phyloP scores from a whole-genome alignment of 2,888 invertebrate genomes.

The Ophion ventricosus region DNA sequence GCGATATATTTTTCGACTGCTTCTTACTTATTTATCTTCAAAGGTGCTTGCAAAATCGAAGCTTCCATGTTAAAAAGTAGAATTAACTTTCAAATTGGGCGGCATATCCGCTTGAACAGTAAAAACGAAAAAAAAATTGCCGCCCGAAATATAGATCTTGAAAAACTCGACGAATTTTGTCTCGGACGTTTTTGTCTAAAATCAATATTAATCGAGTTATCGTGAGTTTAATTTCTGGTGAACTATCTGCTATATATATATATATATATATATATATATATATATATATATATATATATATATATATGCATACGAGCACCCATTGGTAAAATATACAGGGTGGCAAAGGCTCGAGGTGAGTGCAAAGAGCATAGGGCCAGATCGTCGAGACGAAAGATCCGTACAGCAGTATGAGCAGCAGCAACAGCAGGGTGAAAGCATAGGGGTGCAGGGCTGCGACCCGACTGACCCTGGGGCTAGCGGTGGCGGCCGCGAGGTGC shows the following conservation, averaged over 20 bases:
- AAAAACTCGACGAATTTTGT: not conserved
- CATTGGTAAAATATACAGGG: not conserved
- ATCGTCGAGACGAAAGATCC: conserved; percentile 57
- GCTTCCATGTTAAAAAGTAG: no score
- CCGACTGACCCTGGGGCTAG: conserved; percentile 79
- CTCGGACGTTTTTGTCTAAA: not conserved
- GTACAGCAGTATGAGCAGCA: conserved; percentile 17
- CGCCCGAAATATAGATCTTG: no score
- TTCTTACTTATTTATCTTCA: no score
- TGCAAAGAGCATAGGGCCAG: conserved; percentile 64
- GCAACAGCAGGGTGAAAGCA: conserved; percentile 67
- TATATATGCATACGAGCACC: not conserved
- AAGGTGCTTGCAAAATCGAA: no score
- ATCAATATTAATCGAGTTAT: not conserved
- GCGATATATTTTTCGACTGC: no score
- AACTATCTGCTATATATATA: not conserved
- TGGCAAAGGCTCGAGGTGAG: conserved; percentile 42
- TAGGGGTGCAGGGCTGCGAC: conserved; percentile 81
- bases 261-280: not conserved
- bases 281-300: not conserved
- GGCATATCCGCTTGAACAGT: no score
- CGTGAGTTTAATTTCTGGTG: not conserved
- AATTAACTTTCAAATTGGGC: no score
- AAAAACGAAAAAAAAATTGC: no score
- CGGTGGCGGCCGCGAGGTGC: conserved; percentile 76